Base-by-base conservation (phyloP, 2,888 invertebrate species). In the Aspidapion aeneum region DNA sequence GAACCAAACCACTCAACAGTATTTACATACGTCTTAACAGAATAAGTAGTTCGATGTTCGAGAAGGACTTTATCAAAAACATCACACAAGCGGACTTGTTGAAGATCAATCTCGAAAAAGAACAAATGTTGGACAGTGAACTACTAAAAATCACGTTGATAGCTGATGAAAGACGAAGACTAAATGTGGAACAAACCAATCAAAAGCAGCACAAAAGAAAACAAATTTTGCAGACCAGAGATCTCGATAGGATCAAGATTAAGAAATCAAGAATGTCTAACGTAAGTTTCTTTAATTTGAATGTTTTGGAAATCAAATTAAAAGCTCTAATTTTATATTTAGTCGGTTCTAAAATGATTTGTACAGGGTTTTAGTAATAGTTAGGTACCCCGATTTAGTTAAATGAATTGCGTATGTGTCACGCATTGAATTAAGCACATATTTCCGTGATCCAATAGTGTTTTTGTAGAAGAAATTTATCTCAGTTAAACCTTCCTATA, bases 11-110 rank as follows among this genome's bases (percentile, higher is more conserved):
- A 59, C 50, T 22, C 60, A 9, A 35, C 19, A 56, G 35, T 62
- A 57, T 54, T 54, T 52, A 18, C 16, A 22, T 7, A 9, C 35
- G 21, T 20, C 20, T n/a, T 19, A 62, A 12, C 35, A 12, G 22
- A 16, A 58, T 48, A 22, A 49, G n/a, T 48, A 55, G 58, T 3
- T 19, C 21, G 2, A 59, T 55, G 5, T 22, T 55, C 5, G 16
- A 48, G 12, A 16, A 52, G 16, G 70, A 70, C 58, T 70, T 70
- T 58, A 58, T 62, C 2, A 63, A 66, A 21, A 66, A 65, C 21
- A 20, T 68, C 12, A 66, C 63, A 12, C 64, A 69, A 16, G 61
- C 65, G 12, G 67, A 69, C 60, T 35, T 69, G 56, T 49, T 65
- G 2, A 61, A 57, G 59, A 22, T 58, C 5, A 59, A 57, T 21